These are phyloP conservation scores for Azemiops feae DNA, from an alignment of 2,113 vertebrate genomes.

Conservation along the genomic window DNA sequence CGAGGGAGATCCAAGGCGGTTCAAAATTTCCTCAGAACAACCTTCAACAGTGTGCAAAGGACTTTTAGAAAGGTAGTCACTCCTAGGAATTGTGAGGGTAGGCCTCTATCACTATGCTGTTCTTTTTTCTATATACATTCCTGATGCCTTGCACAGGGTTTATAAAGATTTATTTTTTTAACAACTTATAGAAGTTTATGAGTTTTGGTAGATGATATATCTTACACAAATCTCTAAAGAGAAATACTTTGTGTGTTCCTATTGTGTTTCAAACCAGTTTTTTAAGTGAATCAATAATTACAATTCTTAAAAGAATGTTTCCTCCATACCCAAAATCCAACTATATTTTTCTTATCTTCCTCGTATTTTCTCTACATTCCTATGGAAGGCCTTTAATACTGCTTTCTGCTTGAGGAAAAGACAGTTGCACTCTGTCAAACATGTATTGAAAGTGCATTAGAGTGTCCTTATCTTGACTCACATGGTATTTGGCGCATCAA, in stretches of 20 bases:
- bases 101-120: not conserved
- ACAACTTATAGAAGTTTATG: not conserved
- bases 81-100: not conserved
- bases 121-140: not conserved
- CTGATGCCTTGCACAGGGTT: not conserved
- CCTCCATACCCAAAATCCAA: not conserved
- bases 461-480: not conserved
- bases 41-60: not conserved
- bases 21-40: not conserved
- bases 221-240: not conserved
- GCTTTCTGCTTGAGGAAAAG: not conserved
- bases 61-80: not conserved
- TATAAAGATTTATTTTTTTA: not conserved
- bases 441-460: not conserved
- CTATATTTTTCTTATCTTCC: not conserved
- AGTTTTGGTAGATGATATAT: not conserved
- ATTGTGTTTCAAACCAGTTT: not conserved
- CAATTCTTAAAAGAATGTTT: not conserved
- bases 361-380: not conserved
- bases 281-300: not conserved
- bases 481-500: not conserved
- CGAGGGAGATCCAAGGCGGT: not conserved
- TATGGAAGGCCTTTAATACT: not conserved
- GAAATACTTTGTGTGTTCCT: not conserved
- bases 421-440: not conserved